Evolutionary conservation across 2,797 vertebrate species (phyloP).

Genomic region (Morelia viridis): DNA sequence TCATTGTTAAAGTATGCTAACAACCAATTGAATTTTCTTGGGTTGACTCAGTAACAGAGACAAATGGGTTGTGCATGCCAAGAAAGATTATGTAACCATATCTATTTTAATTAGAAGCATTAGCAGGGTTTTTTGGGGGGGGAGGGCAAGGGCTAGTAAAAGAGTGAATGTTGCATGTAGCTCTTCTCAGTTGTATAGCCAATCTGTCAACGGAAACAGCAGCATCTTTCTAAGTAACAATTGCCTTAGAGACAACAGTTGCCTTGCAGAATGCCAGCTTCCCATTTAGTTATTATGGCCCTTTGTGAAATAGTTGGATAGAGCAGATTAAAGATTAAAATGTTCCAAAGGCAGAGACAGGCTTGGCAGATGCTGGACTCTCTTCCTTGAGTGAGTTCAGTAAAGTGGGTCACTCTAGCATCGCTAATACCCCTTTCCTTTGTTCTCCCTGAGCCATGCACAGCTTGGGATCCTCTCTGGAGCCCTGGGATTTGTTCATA

Average conservation of each 20-base stretch:
- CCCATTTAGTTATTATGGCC: background rate
- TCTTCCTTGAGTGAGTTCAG: slow-evolving; percentile 5
- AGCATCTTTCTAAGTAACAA: background rate
- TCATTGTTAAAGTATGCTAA: background rate
- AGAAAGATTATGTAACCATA: background rate
- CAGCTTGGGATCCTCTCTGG: slow-evolving; percentile 38
- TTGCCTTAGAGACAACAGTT: background rate
- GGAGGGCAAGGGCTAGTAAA: rapidly evolving
- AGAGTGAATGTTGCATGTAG: background rate
- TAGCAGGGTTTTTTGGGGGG: background rate
- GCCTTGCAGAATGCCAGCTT: background rate
- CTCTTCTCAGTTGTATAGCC: background rate
- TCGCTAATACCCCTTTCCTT: background rate
- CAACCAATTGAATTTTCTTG: background rate
- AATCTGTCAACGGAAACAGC: background rate
- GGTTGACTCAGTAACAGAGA: background rate
- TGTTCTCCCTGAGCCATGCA: background rate
- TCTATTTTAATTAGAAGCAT: background rate
- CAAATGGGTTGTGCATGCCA: background rate
- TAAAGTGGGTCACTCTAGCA: background rate
- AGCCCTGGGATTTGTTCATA: slow-evolving; percentile 57
- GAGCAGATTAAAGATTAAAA: background rate
- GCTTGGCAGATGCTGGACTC: background rate
- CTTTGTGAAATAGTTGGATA: slow-evolving; percentile 20
- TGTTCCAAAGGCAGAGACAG: background rate